These are phyloP conservation scores for Smittia sp. DNA, from an alignment of 2,888 invertebrate genomes.

Conservation along the genomic window DNA sequence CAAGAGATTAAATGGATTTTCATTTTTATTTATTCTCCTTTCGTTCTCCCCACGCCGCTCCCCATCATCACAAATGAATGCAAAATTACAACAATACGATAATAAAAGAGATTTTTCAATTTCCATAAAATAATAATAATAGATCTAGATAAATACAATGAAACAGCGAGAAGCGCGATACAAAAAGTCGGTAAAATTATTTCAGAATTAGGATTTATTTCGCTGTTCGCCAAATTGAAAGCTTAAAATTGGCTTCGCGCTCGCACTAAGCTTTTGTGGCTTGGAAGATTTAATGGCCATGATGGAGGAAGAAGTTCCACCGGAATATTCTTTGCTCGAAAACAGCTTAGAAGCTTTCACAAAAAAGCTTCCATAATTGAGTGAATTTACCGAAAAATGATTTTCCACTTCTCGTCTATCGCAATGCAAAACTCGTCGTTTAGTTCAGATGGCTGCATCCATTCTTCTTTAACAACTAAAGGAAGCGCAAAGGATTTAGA, in stretches of 20 bases:
- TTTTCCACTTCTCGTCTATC: neutral
- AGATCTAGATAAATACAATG: neutral
- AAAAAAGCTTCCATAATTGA: slow-evolving; percentile 3
- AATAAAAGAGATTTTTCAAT: slow-evolving; percentile 25
- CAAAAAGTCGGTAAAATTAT: slow-evolving; percentile 9
- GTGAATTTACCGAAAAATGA: neutral
- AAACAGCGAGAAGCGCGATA: neutral
- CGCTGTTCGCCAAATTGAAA: slow-evolving; percentile 20
- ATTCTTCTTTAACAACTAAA: neutral
- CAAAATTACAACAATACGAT: slow-evolving; percentile 29
- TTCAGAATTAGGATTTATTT: slow-evolving; percentile 34
- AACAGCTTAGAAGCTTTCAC: neutral
- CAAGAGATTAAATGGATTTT: slow-evolving; percentile 32
- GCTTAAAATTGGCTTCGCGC: slow-evolving; percentile 15
- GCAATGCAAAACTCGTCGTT: neutral
- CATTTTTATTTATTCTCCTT: slow-evolving; percentile 14
- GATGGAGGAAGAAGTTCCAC: neutral
- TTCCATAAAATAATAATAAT: slow-evolving; percentile 26
- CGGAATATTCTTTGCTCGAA: neutral
- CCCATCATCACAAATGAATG: neutral
- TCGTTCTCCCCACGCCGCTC: neutral
- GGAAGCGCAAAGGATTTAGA: neutral
- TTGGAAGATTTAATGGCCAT: neutral
- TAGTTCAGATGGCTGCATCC: neutral
- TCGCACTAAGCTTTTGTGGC: neutral